Evolutionary conservation across 2,797 vertebrate species (phyloP).

Genomic region (Clarias pachynema): DNA sequence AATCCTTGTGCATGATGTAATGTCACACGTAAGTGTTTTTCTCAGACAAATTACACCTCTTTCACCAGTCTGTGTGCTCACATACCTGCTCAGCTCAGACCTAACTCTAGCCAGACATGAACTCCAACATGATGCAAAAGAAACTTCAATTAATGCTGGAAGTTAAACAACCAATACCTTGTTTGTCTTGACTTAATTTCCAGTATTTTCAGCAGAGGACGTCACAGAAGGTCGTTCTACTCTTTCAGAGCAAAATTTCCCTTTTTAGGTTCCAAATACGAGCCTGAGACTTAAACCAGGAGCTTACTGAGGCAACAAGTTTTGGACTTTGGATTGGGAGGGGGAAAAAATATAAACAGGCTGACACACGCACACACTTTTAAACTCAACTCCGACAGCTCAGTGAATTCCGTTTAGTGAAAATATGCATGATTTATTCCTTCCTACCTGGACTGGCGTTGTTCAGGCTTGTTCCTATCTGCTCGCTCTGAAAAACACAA

Average conservation of each 20-base stretch:
- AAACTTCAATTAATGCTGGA: background rate
- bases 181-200: background rate
- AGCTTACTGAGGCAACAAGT: background rate
- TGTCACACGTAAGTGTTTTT: background rate
- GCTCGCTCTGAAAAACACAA: conserved; percentile 75
- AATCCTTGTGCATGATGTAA: background rate
- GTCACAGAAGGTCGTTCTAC: background rate
- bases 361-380: background rate
- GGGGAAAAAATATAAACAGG: no score
- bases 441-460: conserved; percentile 82
- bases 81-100: background rate
- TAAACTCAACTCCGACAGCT: background rate
- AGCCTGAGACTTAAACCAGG: background rate
- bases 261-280: background rate
- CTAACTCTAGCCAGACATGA: background rate
- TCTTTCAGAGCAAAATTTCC: background rate
- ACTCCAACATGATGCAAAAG: background rate
- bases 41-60: conserved; percentile 8
- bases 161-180: background rate
- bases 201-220: conserved; percentile 11
- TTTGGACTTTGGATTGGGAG: background rate
- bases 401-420: background rate
- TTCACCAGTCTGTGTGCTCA: background rate
- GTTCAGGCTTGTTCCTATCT: conserved; percentile 86
- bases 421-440: background rate